Base-by-base conservation (phyloP, 53 echinoderm and acorn worm species). In the Arbacia lixula region DNA sequence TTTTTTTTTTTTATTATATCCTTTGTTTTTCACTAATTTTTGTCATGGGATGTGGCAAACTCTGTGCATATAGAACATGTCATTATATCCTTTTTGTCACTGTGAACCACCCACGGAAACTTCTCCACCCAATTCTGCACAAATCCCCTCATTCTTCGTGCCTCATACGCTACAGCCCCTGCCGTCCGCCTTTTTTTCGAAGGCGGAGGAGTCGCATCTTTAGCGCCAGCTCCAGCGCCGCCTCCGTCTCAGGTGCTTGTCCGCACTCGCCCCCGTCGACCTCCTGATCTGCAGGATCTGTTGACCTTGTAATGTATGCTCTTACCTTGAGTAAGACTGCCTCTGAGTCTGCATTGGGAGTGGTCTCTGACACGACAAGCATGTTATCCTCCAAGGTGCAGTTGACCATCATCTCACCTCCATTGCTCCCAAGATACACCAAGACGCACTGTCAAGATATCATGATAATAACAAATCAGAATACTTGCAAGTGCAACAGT, bases 351-450 rank as follows among this genome's bases (percentile, higher is more conserved):
- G 24, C 14, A 5, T 35, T 60, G 63, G 82, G 66, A 22, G 38
- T 30, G 3, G 38, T 12, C 33, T 76, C 49, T 21, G 89, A 89
- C 28, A 92, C 12, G 6, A 92, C 5, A 0, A 92, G 53, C 22
- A 36, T 76, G 65, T 91, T 79, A 40, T 89, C 89, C 68, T 89
- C 76, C n/a, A 92, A 85, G n/a, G 30, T 50, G 36, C 93, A 92
- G 41, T 27, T 77, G 30, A 92, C 60, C 12, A 58, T 35, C 20
- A 37, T 43, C 33, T 73, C 84, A 36, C 42, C 29, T 40, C 87
- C 87, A 71, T 17, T 50, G 19, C 30, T 50, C 54, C 91, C 93
- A 43, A 86, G 87, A 64, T 71, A 90, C 31, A 87, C 93, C 12
- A 90, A 84, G 16, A 93, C 81, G 61, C 93, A 89, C 93, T n/a